These are phyloP conservation scores for Meiosimyza decipiens DNA, from an alignment of 2,888 invertebrate species.

Conservation along the genomic window DNA sequence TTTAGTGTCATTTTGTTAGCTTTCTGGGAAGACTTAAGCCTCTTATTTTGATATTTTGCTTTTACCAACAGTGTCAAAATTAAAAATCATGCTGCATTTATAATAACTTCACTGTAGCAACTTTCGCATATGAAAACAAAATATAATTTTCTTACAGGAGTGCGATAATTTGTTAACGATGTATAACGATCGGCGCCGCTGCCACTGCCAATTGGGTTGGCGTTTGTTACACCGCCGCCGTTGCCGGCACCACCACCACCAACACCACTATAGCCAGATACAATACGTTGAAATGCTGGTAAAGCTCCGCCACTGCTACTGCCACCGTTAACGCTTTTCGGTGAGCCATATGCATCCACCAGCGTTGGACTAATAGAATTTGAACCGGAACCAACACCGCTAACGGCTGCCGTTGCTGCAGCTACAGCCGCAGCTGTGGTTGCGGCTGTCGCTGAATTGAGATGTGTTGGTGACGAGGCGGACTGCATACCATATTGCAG, in stretches of 20 bases:
- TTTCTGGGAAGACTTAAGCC: too few relatives aligned
- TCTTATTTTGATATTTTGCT: neutral
- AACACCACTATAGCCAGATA: slow-evolving; percentile 48
- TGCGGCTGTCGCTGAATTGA: slow-evolving; percentile 48
- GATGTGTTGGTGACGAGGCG: slow-evolving; percentile 49
- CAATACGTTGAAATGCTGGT: slow-evolving; percentile 64
- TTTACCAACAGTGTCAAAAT: neutral
- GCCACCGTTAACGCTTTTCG: slow-evolving; percentile 54
- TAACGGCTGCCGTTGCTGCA: slow-evolving; percentile 43
- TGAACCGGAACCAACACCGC: slow-evolving; percentile 44
- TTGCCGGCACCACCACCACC: slow-evolving; percentile 40
- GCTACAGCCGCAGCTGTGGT: slow-evolving; percentile 48
- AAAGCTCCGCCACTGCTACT: slow-evolving; percentile 53
- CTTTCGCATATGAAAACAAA: too few relatives aligned
- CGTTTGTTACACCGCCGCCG: slow-evolving; percentile 41
- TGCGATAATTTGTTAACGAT: slow-evolving; percentile 61
- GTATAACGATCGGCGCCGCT: slow-evolving; percentile 58
- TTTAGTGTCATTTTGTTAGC: too few relatives aligned
- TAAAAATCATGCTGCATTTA: neutral
- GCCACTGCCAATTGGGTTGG: slow-evolving; percentile 35
- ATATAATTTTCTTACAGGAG: slow-evolving; percentile 56
- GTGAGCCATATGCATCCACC: slow-evolving; percentile 62
- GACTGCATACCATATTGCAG: slow-evolving; percentile 59
- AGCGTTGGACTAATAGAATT: slow-evolving; percentile 38
- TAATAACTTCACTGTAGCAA: neutral